Percentiles rank a stretch among this genome's conserved stretches.
phyloP scores from a whole-genome alignment of 2,113 vertebrate genomes.

The Spilogale gracilis region DNA sequence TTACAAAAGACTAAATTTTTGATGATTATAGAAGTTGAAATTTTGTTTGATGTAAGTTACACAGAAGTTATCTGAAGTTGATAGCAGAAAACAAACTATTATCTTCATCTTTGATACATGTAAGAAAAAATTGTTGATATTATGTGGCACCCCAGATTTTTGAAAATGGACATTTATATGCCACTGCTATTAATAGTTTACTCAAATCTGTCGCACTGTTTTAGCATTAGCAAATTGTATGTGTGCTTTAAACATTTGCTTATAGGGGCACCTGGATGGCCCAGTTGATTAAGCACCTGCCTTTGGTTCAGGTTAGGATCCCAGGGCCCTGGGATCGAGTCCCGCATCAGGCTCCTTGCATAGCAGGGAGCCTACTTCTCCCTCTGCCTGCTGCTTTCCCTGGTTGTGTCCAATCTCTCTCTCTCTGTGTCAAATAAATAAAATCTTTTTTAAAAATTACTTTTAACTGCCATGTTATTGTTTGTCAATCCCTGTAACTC shows the following conservation, averaged over 20 bases:
- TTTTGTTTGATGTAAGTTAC: neutral
- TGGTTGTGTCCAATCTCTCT: neutral
- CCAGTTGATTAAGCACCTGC: neutral
- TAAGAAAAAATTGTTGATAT: neutral
- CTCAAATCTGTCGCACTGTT: neutral
- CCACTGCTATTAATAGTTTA: neutral
- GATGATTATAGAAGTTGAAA: neutral
- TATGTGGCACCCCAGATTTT: neutral
- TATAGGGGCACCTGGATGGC: neutral
- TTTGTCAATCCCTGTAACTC: slow-evolving; percentile 20
- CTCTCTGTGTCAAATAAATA: neutral
- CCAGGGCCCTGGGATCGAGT: neutral
- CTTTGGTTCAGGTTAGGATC: neutral
- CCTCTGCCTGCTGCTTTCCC: no score
- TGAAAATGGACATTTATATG: neutral
- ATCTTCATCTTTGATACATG: neutral
- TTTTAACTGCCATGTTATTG: neutral
- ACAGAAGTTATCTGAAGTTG: slow-evolving; percentile 2
- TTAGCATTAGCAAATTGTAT: neutral
- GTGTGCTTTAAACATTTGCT: neutral
- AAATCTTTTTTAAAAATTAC: neutral
- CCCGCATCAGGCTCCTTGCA: no score
- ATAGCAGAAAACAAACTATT: slow-evolving; percentile 22
- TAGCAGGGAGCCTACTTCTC: no score
- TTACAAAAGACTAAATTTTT: slow-evolving; percentile 20